Evolutionary conservation across 2,888 invertebrate species (phyloP).

Genomic region (Heliconius charithonia): DNA sequence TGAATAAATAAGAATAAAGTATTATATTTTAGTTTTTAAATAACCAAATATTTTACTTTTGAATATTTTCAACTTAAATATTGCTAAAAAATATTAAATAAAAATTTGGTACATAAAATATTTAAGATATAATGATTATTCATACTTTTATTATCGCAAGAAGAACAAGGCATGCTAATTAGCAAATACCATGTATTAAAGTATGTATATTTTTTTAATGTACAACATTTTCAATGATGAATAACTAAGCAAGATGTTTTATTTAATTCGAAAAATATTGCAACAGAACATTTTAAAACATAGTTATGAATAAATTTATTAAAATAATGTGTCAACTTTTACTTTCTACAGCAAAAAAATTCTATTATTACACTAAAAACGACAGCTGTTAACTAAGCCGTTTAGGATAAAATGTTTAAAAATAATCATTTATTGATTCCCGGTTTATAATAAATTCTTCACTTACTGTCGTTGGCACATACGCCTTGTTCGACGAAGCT

Average conservation of each 20-base stretch:
- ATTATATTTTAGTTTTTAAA: neutral
- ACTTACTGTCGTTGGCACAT: conserved; percentile 89
- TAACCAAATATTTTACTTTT: neutral
- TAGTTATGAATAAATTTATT: neutral
- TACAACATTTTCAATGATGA: neutral
- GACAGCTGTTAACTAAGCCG: neutral
- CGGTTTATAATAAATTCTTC: conserved; percentile 19
- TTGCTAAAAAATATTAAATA: neutral
- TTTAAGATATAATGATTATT: neutral
- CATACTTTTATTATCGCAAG: neutral
- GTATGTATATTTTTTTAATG: neutral
- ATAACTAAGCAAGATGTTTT: neutral
- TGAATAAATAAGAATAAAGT: neutral
- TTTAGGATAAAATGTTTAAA: neutral
- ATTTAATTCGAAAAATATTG: conserved; percentile 1
- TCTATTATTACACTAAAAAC: neutral
- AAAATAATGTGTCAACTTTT: neutral
- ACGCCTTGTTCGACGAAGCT: conserved; percentile 90
- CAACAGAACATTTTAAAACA: neutral
- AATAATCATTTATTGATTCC: conserved; percentile 15
- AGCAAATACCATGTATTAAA: neutral
- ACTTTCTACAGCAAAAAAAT: neutral
- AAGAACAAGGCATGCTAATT: neutral
- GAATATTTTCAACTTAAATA: neutral
- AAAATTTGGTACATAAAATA: neutral